Evolutionary conservation across 2,113 vertebrate species (phyloP), one percentile per base, ranked within the genome.

Genomic region (Paramisgurnus dabryanus): DNA sequence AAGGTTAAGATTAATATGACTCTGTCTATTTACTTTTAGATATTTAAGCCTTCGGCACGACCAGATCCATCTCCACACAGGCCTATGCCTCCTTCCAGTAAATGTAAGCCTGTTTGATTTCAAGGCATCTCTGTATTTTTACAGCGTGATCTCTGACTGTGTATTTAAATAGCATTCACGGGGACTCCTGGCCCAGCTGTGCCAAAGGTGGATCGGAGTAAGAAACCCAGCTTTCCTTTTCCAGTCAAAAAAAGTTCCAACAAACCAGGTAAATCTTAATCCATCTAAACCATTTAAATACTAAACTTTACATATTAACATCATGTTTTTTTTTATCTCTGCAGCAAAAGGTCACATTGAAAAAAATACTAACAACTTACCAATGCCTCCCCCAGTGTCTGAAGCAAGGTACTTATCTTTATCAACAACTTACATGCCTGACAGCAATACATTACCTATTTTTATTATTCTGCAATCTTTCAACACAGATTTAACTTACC

Each of bases 161-260:
- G 60, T 22, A 43, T 75, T 41, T 7, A 10, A 45, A 64, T 49
- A 2, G 15, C 47, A 40, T 50, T 34, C 60, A 58, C 55, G 76
- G 80, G 4, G 5, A 68, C 61, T 67, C 61, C 61, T 85, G 87
- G 63, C 91, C 91, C 89, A 4, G 82, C 88, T 67, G 85, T 92
- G 78, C 95, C 95, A 81, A 90, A 85, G 0, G 87, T 95, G 68
- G 94, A 95, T 88, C 92, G 95, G 87, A 94, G 89, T 84, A 95
- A 90, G 7, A 96, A 96, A 60, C 95, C 95, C 1, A 4, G 87
- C 9, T 40, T 53, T n/a, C 22, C 61, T 27, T 0, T 4, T 15
- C 12, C 2, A 1, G 43, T 7, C 9, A 81, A 68, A 75, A 67
- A 43, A n/a, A 13, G 17, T n/a, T 11, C 0, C 1, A 34, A 6